Conservation (phyloP, 2,888 invertebrate genomes). For the Athalia cordata region DNA sequence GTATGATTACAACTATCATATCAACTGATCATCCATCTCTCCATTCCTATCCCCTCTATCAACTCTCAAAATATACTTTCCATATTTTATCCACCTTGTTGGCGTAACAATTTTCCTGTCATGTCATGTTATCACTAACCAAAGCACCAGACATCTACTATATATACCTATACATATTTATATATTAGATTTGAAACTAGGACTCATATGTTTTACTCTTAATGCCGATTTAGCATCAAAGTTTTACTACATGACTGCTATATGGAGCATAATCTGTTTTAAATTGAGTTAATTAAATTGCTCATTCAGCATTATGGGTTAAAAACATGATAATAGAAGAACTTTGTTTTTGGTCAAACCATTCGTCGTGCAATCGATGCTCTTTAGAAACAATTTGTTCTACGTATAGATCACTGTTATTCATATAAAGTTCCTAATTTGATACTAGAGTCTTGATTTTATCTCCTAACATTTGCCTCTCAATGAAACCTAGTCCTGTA, state of each 20-base stretch:
- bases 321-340: conserved; percentile 24
- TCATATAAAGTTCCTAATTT: too few species aligned
- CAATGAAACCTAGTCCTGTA: background rate
- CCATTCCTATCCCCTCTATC: background rate
- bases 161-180: conserved; percentile 2
- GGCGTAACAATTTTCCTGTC: background rate
- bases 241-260: background rate
- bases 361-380: conserved; percentile 23
- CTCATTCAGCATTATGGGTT: conserved; percentile 26
- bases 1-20: conserved; percentile 41
- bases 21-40: conserved; percentile 29
- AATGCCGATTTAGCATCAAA: conserved; percentile 34
- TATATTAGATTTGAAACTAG: conserved; percentile 12
- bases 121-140: conserved; percentile 28
- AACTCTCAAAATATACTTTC: conserved; percentile 5
- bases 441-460: too few species aligned
- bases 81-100: conserved; percentile 11
- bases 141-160: conserved; percentile 15
- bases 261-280: background rate
- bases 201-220: conserved; percentile 29
- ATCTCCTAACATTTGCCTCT: too few species aligned
- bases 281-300: too few species aligned
- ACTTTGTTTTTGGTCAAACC: background rate
- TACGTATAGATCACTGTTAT: background rate
- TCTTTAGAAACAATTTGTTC: conserved; percentile 3